phyloP scores from a whole-genome alignment of 2,888 invertebrate species.

The Pseudoips prasinana region DNA sequence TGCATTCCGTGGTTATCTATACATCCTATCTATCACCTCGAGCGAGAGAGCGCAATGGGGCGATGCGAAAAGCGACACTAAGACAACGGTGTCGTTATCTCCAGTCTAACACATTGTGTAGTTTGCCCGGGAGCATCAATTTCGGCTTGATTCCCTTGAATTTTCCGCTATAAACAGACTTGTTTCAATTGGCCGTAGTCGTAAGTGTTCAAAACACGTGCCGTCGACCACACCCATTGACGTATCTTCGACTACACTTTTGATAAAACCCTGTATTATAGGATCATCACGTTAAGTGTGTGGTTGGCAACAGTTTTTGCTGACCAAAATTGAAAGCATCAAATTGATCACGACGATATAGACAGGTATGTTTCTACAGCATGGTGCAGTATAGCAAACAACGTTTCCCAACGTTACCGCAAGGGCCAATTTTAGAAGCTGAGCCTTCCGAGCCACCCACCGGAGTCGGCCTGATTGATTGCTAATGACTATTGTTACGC shows the following conservation, averaged over 20 bases:
- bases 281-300: constrained; percentile 39
- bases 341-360: constrained; percentile 41
- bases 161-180: constrained; percentile 69
- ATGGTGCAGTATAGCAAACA: constrained; percentile 31
- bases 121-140: constrained; percentile 68
- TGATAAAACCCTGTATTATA: constrained; percentile 63
- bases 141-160: constrained; percentile 59
- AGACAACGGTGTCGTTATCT: constrained; percentile 33
- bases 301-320: constrained; percentile 41
- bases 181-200: constrained; percentile 70
- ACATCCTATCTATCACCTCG: constrained; percentile 26
- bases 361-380: constrained; percentile 26
- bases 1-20: constrained; percentile 18
- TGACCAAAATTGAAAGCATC: constrained; percentile 41
- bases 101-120: constrained; percentile 49
- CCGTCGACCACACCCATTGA: constrained; percentile 61
- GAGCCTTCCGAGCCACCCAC: constrained; percentile 55
- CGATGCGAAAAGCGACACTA: constrained; percentile 49
- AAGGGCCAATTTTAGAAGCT: constrained; percentile 57
- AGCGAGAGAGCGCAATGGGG: constrained; percentile 42
- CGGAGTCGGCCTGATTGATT: constrained; percentile 67
- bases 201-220: constrained; percentile 69
- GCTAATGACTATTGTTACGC: constrained; percentile 73
- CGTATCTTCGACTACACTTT: constrained; percentile 58
- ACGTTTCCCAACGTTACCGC: constrained; percentile 47